Percentiles rank a stretch among this genome's conserved stretches.
Evolutionary conservation across 64 coral and sea anemone species (phyloP).

Genomic region (Montipora efflorescens): DNA sequence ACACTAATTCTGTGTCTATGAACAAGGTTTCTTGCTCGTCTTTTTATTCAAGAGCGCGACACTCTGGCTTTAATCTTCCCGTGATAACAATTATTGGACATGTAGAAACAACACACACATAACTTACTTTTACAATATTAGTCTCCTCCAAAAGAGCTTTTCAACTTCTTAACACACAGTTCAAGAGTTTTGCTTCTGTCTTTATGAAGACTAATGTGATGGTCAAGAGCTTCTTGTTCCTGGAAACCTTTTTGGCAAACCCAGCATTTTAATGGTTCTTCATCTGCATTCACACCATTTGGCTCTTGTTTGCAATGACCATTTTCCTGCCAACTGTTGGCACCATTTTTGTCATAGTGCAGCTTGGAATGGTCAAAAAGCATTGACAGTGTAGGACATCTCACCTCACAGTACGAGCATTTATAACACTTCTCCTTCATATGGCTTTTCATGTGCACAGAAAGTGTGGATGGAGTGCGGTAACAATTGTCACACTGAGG

Average conservation of each 20-base stretch:
- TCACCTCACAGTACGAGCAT: constrained; percentile 36
- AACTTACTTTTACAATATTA: not conserved
- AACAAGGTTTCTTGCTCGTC: too few relatives aligned
- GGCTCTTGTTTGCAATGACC: not conserved
- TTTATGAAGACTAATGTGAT: constrained; percentile 41
- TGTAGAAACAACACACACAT: not conserved
- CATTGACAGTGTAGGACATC: constrained; percentile 32
- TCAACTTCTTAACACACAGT: constrained; percentile 37
- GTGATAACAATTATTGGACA: not conserved
- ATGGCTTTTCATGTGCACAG: constrained; percentile 42
- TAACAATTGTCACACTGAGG: constrained; percentile 42
- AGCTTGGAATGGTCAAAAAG: constrained; percentile 21
- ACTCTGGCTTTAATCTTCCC: not conserved
- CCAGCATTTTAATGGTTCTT: constrained; percentile 37
- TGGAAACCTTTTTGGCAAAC: constrained; percentile 19
- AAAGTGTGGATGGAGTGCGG: constrained; percentile 30
- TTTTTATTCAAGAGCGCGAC: too few relatives aligned
- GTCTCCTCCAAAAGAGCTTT: constrained; percentile 7
- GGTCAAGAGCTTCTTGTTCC: constrained; percentile 1
- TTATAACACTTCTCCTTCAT: not conserved
- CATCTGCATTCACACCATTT: not conserved
- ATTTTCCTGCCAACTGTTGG: not conserved
- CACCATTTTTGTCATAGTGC: not conserved
- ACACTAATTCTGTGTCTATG: too few relatives aligned
- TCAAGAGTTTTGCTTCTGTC: constrained; percentile 42